These are phyloP conservation scores for Habropoda laboriosa DNA, from an alignment of 1,140 invertebrate genomes.

Conservation along the genomic window DNA sequence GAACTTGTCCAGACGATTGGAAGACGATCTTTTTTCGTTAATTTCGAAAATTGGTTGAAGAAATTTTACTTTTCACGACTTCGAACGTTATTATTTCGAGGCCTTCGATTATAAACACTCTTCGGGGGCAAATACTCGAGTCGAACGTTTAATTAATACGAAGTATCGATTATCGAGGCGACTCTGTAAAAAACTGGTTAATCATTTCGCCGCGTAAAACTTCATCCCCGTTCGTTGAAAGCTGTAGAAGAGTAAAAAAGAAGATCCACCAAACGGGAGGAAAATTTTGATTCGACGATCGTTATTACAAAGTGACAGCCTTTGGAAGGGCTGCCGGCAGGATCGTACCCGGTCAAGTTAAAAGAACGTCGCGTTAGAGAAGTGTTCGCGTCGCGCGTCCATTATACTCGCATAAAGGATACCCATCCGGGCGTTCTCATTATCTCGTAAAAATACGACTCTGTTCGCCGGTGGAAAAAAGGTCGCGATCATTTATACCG, in stretches of 20 bases:
- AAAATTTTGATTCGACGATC: not conserved
- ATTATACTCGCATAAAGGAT: constrained; percentile 49
- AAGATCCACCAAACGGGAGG: no score
- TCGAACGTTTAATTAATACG: no score
- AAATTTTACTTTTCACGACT: no score
- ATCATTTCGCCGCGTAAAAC: not conserved
- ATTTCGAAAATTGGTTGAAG: not conserved
- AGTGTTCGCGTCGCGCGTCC: constrained; percentile 6
- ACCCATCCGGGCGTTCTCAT: constrained; percentile 33
- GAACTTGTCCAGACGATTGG: not conserved
- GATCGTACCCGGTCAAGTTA: constrained; percentile 6
- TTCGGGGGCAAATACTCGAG: no score
- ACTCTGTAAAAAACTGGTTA: not conserved
- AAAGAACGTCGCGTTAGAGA: not conserved
- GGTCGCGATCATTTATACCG: constrained; percentile 57
- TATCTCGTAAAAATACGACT: constrained; percentile 62
- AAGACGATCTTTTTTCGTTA: no score
- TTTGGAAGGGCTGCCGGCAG: not conserved
- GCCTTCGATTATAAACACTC: no score
- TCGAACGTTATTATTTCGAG: no score
- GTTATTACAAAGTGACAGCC: not conserved
- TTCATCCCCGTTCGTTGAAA: no score
- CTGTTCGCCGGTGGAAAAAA: constrained; percentile 25
- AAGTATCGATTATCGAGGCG: no score
- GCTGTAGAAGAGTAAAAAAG: no score